These are phyloP conservation scores for Holocentrus rufus DNA, from an alignment of 2,797 vertebrate species.

Conservation along the genomic window DNA sequence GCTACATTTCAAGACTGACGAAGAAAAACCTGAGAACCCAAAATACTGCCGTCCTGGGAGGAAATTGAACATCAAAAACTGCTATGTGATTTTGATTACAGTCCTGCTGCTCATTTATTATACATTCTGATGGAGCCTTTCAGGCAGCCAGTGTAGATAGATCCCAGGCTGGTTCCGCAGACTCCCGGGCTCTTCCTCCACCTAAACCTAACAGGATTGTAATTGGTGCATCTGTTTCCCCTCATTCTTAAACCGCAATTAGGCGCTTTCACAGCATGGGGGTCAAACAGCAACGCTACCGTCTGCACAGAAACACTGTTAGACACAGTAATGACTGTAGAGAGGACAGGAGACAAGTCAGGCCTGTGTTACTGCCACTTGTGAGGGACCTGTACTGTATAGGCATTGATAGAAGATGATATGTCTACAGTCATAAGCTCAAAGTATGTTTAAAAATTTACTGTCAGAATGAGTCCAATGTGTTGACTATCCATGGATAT, in stretches of 20 bases:
- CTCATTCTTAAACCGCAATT: conserved; percentile 59
- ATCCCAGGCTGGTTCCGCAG: conserved; percentile 22
- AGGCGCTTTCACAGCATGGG: conserved; percentile 51
- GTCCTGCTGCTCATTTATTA: conserved; percentile 4
- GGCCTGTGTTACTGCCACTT: conserved; percentile 3
- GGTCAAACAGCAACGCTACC: conserved; percentile 56
- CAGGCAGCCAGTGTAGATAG: conserved; percentile 11
- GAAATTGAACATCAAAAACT: conserved; percentile 29
- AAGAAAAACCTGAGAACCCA: conserved; percentile 17
- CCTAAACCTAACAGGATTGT: conserved; percentile 47
- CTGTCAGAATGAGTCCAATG: conserved; percentile 16
- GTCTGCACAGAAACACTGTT: conserved; percentile 45
- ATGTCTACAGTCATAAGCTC: conserved; percentile 19
- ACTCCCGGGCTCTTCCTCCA: conserved; percentile 29
- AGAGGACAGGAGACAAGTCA: conserved; percentile 46
- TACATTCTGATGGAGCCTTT: conserved; percentile 6
- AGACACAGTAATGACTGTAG: conserved; percentile 44
- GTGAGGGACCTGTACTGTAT: conserved; percentile 1
- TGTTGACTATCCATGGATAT: conserved; percentile 9
- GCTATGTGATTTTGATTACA: conserved; percentile 52
- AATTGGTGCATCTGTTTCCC: conserved; percentile 66
- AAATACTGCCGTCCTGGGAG: conserved; percentile 28
- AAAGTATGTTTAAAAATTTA: conserved; percentile 21
- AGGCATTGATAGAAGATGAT: conserved; percentile 42
- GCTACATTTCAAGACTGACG: conserved; percentile 29